Evolutionary conservation across 2,797 vertebrate species (phyloP).

Genomic region (Anguilla pacifica): DNA sequence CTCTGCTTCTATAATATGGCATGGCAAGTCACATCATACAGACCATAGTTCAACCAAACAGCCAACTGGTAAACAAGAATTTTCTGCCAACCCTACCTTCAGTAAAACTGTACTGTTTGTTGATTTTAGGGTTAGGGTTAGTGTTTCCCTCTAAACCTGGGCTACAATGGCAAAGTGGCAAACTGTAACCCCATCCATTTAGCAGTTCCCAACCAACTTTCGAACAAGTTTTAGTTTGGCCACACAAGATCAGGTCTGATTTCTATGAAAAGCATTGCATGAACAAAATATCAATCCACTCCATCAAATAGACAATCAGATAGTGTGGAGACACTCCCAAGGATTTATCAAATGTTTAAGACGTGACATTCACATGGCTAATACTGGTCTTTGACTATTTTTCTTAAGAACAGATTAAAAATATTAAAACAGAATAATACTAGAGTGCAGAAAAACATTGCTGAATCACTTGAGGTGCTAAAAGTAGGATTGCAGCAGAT

Average conservation of each 20-base stretch:
- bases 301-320: too few relatives aligned
- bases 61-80: too few relatives aligned
- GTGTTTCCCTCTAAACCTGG: background rate
- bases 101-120: too few relatives aligned
- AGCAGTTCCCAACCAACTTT: background rate
- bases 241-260: background rate
- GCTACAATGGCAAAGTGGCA: background rate
- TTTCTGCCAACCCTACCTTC: too few relatives aligned
- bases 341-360: background rate
- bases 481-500: background rate
- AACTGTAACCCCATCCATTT: background rate
- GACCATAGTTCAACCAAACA: too few relatives aligned
- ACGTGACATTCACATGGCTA: background rate
- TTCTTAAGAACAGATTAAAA: background rate
- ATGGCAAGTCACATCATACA: too few relatives aligned
- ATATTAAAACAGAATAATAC: too few relatives aligned
- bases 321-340: too few relatives aligned
- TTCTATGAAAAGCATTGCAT: background rate
- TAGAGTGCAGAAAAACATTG: background rate
- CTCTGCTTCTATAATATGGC: too few relatives aligned
- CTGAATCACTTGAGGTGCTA: background rate
- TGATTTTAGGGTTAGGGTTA: background rate
- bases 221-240: background rate
- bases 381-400: background rate
- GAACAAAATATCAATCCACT: background rate